Evolutionary conservation across 2,888 invertebrate genomes (phyloP).

Genomic region (Rhodophaea formosa): DNA sequence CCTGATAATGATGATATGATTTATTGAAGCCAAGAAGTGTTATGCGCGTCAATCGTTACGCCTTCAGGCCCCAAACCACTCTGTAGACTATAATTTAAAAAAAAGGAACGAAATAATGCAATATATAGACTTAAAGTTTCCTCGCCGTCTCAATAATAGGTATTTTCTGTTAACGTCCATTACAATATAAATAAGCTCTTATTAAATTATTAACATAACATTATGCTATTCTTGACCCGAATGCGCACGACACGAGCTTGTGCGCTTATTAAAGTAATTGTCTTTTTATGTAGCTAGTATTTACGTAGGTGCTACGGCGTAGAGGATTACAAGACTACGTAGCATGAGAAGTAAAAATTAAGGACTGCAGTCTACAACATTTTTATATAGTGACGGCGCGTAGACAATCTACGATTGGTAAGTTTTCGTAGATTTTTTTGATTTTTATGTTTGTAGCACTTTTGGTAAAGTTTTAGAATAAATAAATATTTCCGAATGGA

Average conservation of each 20-base stretch:
- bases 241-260: constrained; percentile 19
- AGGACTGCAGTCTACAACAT: constrained; percentile 1
- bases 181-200: constrained; percentile 28
- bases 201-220: constrained; percentile 30
- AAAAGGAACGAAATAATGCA: too few relatives aligned
- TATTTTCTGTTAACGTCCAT: constrained; percentile 18
- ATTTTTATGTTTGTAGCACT: too few relatives aligned
- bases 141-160: neutral
- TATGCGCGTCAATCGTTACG: too few relatives aligned
- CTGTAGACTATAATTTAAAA: too few relatives aligned
- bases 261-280: constrained; percentile 21
- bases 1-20: too few relatives aligned
- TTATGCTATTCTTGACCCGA: constrained; percentile 31
- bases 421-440: too few relatives aligned
- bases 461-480: too few relatives aligned
- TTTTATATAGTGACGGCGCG: neutral
- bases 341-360: too few relatives aligned
- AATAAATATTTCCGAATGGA: too few relatives aligned
- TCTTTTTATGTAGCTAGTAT: constrained; percentile 17
- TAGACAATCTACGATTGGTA: neutral
- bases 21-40: too few relatives aligned
- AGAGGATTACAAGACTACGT: neutral
- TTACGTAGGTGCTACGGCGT: neutral
- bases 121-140: neutral
- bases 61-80: too few relatives aligned